A percentile compares a stretch with the other conserved stretches of the same genome.
These are phyloP conservation scores for Dolichoris vasculosae DNA, from an alignment of 1,140 invertebrate genomes.

Conservation along the genomic window DNA sequence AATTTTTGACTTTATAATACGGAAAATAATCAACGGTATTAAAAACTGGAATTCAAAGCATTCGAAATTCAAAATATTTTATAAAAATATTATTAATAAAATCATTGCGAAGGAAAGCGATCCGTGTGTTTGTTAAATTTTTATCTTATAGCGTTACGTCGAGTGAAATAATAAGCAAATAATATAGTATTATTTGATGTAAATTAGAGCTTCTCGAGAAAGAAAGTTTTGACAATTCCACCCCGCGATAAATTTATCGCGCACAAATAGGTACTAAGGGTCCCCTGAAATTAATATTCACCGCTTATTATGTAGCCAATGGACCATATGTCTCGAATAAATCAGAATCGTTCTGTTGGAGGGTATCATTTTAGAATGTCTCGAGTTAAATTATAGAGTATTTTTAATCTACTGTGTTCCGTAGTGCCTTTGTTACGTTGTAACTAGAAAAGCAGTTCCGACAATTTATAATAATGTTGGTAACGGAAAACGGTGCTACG, in stretches of 20 bases:
- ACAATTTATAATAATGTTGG: too few relatives aligned
- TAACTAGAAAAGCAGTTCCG: too few relatives aligned
- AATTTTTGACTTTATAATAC: too few relatives aligned
- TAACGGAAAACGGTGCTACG: too few relatives aligned
- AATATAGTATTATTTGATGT: not conserved
- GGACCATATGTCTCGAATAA: constrained; percentile 40
- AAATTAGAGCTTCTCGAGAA: constrained; percentile 7
- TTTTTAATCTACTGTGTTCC: not conserved
- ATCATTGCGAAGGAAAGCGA: too few relatives aligned
- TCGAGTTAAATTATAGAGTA: not conserved
- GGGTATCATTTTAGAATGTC: constrained; percentile 19
- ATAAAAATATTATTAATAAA: too few relatives aligned
- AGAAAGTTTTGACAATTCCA: constrained; percentile 38
- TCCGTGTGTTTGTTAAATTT: too few relatives aligned
- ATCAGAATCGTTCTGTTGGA: not conserved
- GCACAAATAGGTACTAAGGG: not conserved
- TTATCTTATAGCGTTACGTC: not conserved
- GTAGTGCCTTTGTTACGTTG: too few relatives aligned
- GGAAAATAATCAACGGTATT: too few relatives aligned
- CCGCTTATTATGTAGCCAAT: constrained; percentile 39
- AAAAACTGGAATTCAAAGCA: too few relatives aligned
- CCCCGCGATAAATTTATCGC: constrained; percentile 23
- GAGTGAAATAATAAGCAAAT: not conserved
- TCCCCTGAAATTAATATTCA: constrained; percentile 38
- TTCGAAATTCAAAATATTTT: too few relatives aligned